Evolutionary conservation across 2,113 vertebrate genomes (phyloP), one percentile per base, ranked within the genome.

Genomic region (Steatornis caripensis): DNA sequence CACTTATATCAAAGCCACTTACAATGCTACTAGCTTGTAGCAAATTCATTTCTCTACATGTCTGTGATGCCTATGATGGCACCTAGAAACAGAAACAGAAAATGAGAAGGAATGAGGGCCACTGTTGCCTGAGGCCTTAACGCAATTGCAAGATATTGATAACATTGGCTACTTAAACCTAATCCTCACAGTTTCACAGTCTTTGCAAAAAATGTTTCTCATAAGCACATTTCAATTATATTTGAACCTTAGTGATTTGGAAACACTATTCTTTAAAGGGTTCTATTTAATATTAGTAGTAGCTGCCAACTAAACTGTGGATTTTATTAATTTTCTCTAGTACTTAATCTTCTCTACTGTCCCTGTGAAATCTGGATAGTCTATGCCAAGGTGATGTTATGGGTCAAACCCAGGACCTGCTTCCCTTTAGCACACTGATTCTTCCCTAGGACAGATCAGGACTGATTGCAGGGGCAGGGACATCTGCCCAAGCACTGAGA

Each of bases 1-100:
- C 83, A 85, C 88, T 96, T 76, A 75, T 79, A 93, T 78, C 95
- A 95, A 94, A 97, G 85, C 82, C 68, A 90, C 96, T 98, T 95
- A 89, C 64, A 95, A 83, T 68, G 83, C 32, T 94, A 43, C 60
- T 60, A 70, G 91, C 90, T 93, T 97, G 92, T 88, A 96, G 75
- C 45, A 96, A 97, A 95, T 94, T 95, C 75, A 92, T 69, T 96
- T 96, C 86, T 89, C 61, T 94, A 86, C 70, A 84, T 89, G 79
- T 92, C 69, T 93, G 81, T n/a, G 53, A 55, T 96, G 86, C 89
- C 82, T 64, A 17, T 85, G 75, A 58, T 93, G 84, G 86, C 90
- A 61, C 61, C 87, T 92, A 87, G 80, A 96, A 96, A 87, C 36
- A 90, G 55, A 95, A 97, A 84, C 68, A 84, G 92, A 90, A 69